Conservation (phyloP, 2,113 vertebrate species). For the Ceratotherium simum region DNA sequence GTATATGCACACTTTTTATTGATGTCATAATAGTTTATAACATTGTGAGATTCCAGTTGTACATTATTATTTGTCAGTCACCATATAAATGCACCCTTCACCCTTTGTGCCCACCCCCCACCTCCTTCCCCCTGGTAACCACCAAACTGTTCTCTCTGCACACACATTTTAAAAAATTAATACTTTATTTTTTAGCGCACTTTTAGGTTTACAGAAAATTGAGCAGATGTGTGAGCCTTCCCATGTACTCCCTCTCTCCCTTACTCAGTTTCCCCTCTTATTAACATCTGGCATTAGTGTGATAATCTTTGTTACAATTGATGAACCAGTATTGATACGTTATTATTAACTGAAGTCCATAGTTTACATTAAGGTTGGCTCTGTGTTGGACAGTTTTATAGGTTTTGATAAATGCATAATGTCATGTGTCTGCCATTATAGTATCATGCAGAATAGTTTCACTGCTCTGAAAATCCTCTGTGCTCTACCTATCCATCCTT, state of each 20-base stretch:
- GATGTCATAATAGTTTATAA: too few species aligned
- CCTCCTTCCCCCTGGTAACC: too few species aligned
- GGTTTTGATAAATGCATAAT: constrained; percentile 3
- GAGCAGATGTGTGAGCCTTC: not conserved
- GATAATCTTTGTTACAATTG: not conserved
- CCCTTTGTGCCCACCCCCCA: too few species aligned
- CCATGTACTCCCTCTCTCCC: not conserved
- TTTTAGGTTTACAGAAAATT: constrained; percentile 42
- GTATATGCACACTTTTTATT: not conserved
- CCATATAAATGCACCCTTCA: too few species aligned
- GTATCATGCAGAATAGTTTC: not conserved
- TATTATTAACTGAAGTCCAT: constrained; percentile 1
- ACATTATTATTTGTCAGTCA: too few species aligned
- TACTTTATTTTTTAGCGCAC: not conserved
- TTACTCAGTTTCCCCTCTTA: not conserved
- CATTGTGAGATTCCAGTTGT: too few species aligned
- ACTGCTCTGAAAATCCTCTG: not conserved
- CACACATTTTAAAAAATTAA: not conserved
- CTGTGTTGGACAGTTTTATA: not conserved
- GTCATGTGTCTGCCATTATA: not conserved
- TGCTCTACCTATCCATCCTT: not conserved
- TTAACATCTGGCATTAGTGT: constrained; percentile 26
- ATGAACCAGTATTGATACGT: not conserved
- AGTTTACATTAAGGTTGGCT: not conserved
- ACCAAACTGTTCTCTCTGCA: not conserved